Base-by-base conservation (phyloP, 2,888 invertebrate species). In the Bellardia pandia region DNA sequence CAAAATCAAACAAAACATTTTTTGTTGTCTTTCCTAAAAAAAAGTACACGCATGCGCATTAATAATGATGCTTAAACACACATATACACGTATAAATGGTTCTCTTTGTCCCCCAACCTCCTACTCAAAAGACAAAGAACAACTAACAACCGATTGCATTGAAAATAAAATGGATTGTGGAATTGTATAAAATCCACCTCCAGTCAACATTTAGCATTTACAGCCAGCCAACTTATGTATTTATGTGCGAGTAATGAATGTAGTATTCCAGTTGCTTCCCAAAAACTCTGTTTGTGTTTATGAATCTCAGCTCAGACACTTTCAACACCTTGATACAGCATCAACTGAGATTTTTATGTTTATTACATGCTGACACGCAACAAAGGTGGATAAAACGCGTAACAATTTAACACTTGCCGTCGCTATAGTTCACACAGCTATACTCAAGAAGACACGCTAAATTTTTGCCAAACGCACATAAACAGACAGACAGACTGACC, bases 291-390 rank as follows among this genome's bases (percentile, higher is more conserved):
- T 42, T 64, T 64, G 48, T 51, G 66, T 58, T 69, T 78, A 71
- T 82, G 85, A 88, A 86, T 89, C 88, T 88, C 88, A 82, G 85
- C 60, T 80, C 66, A 85, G 72, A 82, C 64, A 80, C 71, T 88
- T 88, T 80, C 88, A 86, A 85, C 88, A 89, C 89, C 85, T 88
- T 85, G 85, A 86, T 80, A 74, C 85, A 82, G 86, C 79, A 82
- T 85, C 88, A 85, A 81, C 79, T 85, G 84, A 88, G 88, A 88
- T 86, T 88, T 88, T 64, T 77, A 85, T 71, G 71, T 88, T 88
- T 80, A 88, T 88, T 89, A 72, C 68, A 83, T 82, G 77, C 80
- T 72, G 88, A 86, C 88, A 88, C 85, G 88, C 89, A 87, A 86
- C 88, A 78, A 83, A 85, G 85, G 81, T 86, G 83, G 88, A 79